A percentile compares a stretch with the other conserved stretches of the same genome.
phyloP scores from a whole-genome alignment of 2,113 vertebrate genomes.

The Atrichornis clamosus region DNA sequence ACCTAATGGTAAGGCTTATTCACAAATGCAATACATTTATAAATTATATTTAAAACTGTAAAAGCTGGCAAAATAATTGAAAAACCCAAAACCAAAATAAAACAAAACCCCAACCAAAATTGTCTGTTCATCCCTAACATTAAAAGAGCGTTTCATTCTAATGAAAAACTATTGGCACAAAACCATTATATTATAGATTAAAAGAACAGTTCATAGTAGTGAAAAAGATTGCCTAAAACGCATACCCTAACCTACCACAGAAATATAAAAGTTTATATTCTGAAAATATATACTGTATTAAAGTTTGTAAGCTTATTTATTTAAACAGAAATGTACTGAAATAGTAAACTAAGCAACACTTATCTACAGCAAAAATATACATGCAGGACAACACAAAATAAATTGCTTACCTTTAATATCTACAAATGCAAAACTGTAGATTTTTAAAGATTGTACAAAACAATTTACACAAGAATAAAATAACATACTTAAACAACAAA shows the following conservation, averaged over 20 bases:
- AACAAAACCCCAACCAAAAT: conserved; percentile 53
- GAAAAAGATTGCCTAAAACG: conserved; percentile 83
- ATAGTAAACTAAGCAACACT: conserved; percentile 78
- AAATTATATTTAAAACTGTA: conserved; percentile 71
- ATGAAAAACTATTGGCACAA: conserved; percentile 80
- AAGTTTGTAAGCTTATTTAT: conserved; percentile 79
- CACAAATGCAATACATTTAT: conserved; percentile 75
- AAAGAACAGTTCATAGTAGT: conserved; percentile 81
- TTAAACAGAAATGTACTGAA: conserved; percentile 77
- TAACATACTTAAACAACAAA: conserved; percentile 80
- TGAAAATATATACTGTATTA: conserved; percentile 87
- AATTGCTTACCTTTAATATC: conserved; percentile 78
- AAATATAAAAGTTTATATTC: conserved; percentile 90
- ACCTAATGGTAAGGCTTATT: conserved; percentile 83
- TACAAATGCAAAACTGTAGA: conserved; percentile 81
- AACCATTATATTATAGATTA: conserved; percentile 79
- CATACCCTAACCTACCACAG: conserved; percentile 85
- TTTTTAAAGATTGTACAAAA: conserved; percentile 81
- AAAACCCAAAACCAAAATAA: not conserved
- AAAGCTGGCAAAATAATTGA: conserved; percentile 63
- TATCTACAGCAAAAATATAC: conserved; percentile 89
- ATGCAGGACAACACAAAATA: conserved; percentile 83
- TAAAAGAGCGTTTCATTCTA: conserved; percentile 61
- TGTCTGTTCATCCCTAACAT: conserved; percentile 44
- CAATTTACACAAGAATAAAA: conserved; percentile 83